phyloP scores from a whole-genome alignment of 2,888 invertebrate genomes.

The Scotopteryx bipunctaria region DNA sequence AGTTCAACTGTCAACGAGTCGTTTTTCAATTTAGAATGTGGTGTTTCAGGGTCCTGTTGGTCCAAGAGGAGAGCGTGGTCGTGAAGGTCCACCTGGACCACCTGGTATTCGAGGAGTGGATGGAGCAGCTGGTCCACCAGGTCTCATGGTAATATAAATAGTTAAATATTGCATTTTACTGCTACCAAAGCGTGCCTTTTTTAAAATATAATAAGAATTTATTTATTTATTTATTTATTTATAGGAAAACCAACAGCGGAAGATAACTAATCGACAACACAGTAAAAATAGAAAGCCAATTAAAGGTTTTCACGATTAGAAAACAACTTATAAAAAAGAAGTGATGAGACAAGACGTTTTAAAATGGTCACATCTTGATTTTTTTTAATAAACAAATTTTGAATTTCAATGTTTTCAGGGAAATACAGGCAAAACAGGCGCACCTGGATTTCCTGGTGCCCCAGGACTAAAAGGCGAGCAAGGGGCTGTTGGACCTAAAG shows the following conservation, averaged over 20 bases:
- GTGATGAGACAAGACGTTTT: no score
- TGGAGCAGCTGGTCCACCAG: conserved; percentile 91
- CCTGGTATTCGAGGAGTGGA: conserved; percentile 91
- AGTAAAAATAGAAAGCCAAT: no score
- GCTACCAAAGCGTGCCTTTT: no score
- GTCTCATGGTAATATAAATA: conserved; percentile 81
- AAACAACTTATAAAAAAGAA: no score
- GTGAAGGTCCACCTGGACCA: conserved; percentile 91
- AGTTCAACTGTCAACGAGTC: background rate
- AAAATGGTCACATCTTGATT: no score
- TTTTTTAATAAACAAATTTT: no score
- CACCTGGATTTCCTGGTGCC: conserved; percentile 93
- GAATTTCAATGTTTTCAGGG: conserved; percentile 86
- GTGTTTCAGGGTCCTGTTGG: conserved; percentile 88
- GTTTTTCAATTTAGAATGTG: background rate
- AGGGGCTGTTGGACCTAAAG: conserved; percentile 89
- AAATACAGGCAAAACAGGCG: conserved; percentile 90
- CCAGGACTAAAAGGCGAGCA: conserved; percentile 92
- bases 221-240: no score
- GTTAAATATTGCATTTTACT: no score
- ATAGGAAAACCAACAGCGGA: no score
- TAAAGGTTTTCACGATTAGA: no score
- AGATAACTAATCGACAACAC: no score
- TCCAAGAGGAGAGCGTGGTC: conserved; percentile 91
- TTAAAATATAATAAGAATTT: no score